Base-by-base conservation (phyloP, 37 sponge, comb jelly and placozoan genomes). In the Halichondria panicea region DNA sequence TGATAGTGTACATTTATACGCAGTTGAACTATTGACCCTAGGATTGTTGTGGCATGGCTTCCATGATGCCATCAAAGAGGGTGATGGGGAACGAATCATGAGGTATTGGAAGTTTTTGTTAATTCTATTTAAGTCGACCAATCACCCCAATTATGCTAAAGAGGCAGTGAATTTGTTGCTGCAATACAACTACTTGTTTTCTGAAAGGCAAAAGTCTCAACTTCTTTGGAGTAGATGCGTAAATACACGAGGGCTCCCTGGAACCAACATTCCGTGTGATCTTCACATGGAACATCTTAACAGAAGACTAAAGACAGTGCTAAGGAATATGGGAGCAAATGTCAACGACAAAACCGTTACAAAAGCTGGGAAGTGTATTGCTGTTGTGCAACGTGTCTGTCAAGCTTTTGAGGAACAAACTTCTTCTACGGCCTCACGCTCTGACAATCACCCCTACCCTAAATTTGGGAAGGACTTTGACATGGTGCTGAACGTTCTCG, bases 51-150 rank as follows among this genome's bases (percentile, higher is more conserved):
- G 71, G 85, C 65, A 70, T 48, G 71, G 71, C 0, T 76, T 77
- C 48, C 55, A 71, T 61, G 85, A 84, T 62, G 63, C 77, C 12
- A 43, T 41, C 36, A 31, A 48, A 25, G 85, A 76, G 50, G 78
- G 85, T 21, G 85, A 84, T 70, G 85, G 85, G 21, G 64, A 71
- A 33, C 59, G 71, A 21, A 63, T 84, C 4, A 0, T 76, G 43
- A n/a, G 34, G 0, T 76, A 60, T 55, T 75, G 84, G 72, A 83
- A 75, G 53, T 41, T 75, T 22, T 25, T 83, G 37, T 45, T 76
- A 2, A 28, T 77, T 13, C 0, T 76, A 6, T 84, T 77, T 27
- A 84, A 76, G 31, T 53, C 35, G 22, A 37, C 60, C 4, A 74
- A 52, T 31, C 56, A 67, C 25, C 30, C 39, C 8, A 81, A 81